A percentile compares a stretch with the other conserved stretches of the same genome.
Evolutionary conservation across 2,888 invertebrate genomes (phyloP).

Genomic region (Rotaria socialis): DNA sequence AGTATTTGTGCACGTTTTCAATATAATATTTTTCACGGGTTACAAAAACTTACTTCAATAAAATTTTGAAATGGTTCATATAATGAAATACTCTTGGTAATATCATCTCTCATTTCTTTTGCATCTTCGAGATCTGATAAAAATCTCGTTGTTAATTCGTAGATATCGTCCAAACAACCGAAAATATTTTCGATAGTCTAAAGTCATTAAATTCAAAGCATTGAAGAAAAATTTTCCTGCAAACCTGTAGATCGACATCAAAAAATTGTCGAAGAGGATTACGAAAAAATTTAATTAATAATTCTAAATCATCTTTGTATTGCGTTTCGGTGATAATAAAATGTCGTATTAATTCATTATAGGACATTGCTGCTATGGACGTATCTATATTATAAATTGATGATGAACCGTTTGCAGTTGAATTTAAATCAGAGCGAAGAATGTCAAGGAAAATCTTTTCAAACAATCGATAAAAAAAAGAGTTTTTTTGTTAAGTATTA

Average conservation of each 20-base stretch:
- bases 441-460: background rate
- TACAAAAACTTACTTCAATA: background rate
- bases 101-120: slow-evolving; percentile 28
- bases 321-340: slow-evolving; percentile 23
- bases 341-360: slow-evolving; percentile 12
- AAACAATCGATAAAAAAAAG: background rate
- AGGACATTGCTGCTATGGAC: background rate
- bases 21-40: no score
- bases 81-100: background rate
- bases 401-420: background rate
- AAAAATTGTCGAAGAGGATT: slow-evolving; percentile 1
- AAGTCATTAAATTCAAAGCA: background rate
- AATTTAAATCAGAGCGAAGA: slow-evolving; percentile 4
- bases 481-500: background rate
- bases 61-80: slow-evolving; percentile 34
- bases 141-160: background rate
- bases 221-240: no score
- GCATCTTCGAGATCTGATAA: slow-evolving; percentile 11
- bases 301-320: slow-evolving; percentile 25
- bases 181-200: background rate
- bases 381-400: background rate
- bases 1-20: no score
- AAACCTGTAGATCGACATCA: background rate
- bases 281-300: slow-evolving; percentile 14
- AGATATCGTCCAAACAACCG: slow-evolving; percentile 31